Evolutionary conservation across 2,113 vertebrate genomes (phyloP).

Genomic region (Calonectris borealis): DNA sequence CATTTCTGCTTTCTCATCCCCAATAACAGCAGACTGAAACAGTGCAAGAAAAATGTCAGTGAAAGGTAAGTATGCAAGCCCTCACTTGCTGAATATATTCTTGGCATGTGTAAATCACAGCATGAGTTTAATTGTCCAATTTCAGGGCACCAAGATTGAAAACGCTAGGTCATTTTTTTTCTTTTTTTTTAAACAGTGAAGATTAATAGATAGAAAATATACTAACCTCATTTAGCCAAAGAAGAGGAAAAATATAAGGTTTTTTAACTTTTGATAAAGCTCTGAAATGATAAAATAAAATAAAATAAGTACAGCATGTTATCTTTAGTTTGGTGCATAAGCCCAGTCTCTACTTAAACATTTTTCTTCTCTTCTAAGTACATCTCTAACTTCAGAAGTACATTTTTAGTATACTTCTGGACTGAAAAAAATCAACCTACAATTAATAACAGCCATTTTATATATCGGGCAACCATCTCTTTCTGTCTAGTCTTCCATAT

Average conservation of each 20-base stretch:
- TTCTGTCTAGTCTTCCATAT: not conserved
- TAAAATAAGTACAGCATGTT: not conserved
- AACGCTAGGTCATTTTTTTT: not conserved
- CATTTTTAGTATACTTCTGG: not conserved
- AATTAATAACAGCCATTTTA: not conserved
- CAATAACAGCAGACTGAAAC: conserved; percentile 84
- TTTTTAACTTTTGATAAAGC: conserved; percentile 77
- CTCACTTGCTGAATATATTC: not conserved
- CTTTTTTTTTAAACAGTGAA: not conserved
- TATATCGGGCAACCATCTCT: not conserved
- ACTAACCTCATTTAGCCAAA: conserved; percentile 96
- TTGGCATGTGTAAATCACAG: not conserved
- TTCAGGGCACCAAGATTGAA: not conserved
- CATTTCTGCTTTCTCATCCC: conserved; percentile 82
- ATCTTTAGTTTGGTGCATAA: not conserved
- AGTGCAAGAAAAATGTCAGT: not conserved
- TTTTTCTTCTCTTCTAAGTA: not conserved
- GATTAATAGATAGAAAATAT: not conserved
- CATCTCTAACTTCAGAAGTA: not conserved
- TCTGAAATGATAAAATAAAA: conserved; percentile 70
- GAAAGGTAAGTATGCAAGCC: not conserved
- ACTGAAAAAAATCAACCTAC: not conserved
- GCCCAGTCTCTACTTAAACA: not conserved
- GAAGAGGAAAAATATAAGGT: conserved; percentile 83
- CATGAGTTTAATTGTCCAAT: not conserved